phyloP scores from a whole-genome alignment of 35 echinoderm and acorn worm genomes.

The Diadema setosum region DNA sequence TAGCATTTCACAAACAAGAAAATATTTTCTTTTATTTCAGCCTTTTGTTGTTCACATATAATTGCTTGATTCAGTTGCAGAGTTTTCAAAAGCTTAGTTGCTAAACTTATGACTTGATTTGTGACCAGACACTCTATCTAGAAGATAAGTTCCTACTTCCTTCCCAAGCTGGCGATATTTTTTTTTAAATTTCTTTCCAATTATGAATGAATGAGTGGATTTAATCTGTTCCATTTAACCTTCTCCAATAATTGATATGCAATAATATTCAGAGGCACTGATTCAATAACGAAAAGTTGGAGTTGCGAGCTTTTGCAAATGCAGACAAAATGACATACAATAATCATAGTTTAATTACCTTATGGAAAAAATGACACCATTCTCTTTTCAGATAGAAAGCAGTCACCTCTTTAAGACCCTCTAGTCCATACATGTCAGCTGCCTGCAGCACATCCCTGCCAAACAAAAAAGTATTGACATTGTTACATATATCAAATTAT shows the following conservation, averaged over 20 bases:
- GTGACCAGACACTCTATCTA: neutral
- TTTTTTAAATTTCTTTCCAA: neutral
- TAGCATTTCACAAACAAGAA: too few relatives aligned
- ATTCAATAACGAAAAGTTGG: too few relatives aligned
- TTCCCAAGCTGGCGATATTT: neutral
- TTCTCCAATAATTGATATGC: too few relatives aligned
- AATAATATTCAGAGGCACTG: too few relatives aligned
- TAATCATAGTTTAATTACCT: too few relatives aligned
- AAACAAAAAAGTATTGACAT: neutral
- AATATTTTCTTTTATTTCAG: too few relatives aligned
- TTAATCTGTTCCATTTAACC: neutral
- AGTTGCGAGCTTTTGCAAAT: too few relatives aligned
- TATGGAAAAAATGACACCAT: slow-evolving; percentile 56
- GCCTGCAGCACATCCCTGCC: slow-evolving; percentile 31
- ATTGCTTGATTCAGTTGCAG: neutral
- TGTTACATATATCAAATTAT: neutral
- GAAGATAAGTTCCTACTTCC: neutral
- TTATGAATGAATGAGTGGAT: neutral
- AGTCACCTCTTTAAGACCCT: slow-evolving; percentile 25
- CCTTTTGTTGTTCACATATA: neutral
- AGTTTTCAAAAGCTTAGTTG: neutral
- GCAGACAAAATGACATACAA: too few relatives aligned
- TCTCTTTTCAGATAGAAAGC: slow-evolving; percentile 37
- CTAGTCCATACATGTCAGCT: slow-evolving; percentile 54
- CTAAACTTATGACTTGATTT: neutral